A percentile compares a stretch with the other conserved stretches of the same genome.
These are phyloP conservation scores for Fistularia tabacaria DNA, from an alignment of 2,797 vertebrate species.

Conservation along the genomic window DNA sequence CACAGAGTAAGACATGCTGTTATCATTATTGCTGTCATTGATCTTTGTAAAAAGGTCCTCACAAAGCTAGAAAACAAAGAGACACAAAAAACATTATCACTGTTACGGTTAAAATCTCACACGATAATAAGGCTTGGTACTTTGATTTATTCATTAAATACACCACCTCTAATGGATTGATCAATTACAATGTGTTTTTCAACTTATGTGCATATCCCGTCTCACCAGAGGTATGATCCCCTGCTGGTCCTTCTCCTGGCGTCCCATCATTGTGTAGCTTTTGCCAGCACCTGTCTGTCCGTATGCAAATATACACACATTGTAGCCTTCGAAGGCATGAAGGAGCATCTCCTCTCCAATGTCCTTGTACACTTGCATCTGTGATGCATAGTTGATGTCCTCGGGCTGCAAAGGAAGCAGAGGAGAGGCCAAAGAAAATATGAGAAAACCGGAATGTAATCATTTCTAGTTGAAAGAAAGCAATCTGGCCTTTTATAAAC, in stretches of 20 bases:
- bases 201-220: too few species aligned
- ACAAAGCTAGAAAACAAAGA: constrained; percentile 78
- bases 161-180: too few species aligned
- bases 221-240: constrained; percentile 95
- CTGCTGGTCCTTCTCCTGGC: constrained; percentile 90
- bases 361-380: constrained; percentile 92
- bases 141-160: too few species aligned
- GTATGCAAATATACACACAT: constrained; percentile 97
- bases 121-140: too few species aligned
- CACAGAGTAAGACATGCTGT: constrained; percentile 95
- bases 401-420: constrained; percentile 75
- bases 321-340: constrained; percentile 97
- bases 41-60: constrained; percentile 98
- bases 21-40: constrained; percentile 86
- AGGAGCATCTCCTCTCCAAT: constrained; percentile 98
- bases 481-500: too few species aligned
- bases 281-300: constrained; percentile 97
- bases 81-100: neutral
- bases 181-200: too few species aligned
- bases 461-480: too few species aligned
- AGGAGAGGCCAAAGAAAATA: neutral
- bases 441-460: neutral
- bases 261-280: constrained; percentile 99
- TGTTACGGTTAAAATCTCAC: too few species aligned
- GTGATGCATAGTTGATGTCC: constrained; percentile 92